These are phyloP conservation scores for Hanleya hanleyi DNA, from an alignment of 2,888 invertebrate species.

Conservation along the genomic window DNA sequence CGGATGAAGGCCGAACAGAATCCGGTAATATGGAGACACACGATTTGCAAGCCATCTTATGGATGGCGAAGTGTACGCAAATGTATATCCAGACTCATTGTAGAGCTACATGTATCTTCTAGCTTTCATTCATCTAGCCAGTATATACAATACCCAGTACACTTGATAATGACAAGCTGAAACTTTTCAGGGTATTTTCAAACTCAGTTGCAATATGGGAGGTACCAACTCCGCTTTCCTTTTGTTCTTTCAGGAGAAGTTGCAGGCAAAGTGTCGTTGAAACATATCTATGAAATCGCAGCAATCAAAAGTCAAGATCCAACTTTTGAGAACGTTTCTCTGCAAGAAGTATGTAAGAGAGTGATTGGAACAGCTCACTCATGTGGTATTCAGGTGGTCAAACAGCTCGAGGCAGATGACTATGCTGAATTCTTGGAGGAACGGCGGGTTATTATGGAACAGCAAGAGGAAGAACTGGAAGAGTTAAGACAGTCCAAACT, in stretches of 20 bases:
- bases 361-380: conserved; percentile 85
- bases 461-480: conserved; percentile 84
- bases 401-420: conserved; percentile 83
- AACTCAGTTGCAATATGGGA: background rate
- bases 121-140: background rate
- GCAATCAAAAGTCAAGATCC: conserved; percentile 94
- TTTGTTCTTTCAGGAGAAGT: conserved; percentile 79
- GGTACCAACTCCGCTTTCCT: background rate
- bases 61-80: too few species aligned
- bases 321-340: conserved; percentile 54
- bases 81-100: too few species aligned
- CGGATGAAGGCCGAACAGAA: too few species aligned
- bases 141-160: too few species aligned
- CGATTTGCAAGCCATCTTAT: too few species aligned
- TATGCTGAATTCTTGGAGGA: conserved; percentile 86
- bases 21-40: too few species aligned
- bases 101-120: background rate
- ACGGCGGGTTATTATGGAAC: conserved; percentile 81
- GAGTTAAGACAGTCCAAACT: conserved; percentile 92
- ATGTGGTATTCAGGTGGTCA: conserved; percentile 90
- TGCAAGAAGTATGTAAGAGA: conserved; percentile 81
- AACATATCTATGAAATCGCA: conserved; percentile 98
- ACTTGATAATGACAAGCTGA: too few species aligned
- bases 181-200: too few species aligned
- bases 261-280: conserved; percentile 91